Conservation (phyloP, 2,113 vertebrate species). For the Microtus ochrogaster region DNA sequence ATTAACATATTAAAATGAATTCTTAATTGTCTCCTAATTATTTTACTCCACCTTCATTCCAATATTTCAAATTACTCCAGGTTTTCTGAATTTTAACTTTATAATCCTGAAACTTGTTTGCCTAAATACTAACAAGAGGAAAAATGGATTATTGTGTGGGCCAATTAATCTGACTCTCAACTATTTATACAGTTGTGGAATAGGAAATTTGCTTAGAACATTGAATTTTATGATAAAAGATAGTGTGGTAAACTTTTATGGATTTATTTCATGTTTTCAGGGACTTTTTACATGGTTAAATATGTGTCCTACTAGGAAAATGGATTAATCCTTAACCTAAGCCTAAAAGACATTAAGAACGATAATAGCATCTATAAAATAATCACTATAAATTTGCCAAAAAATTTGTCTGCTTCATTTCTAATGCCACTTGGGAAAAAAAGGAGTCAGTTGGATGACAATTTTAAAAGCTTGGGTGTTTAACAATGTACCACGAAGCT, state of each 20-base stretch:
- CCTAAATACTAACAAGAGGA: neutral
- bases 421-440: constrained; percentile 48
- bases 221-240: constrained; percentile 23
- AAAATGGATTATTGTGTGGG: neutral
- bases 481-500: constrained; percentile 54
- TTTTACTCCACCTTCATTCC: neutral
- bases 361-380: constrained; percentile 3
- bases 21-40: constrained; percentile 8
- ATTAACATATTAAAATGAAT: constrained; percentile 18
- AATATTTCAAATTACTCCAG: constrained; percentile 32
- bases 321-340: constrained; percentile 27
- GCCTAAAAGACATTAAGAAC: neutral
- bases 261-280: constrained; percentile 33
- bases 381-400: constrained; percentile 12
- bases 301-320: constrained; percentile 17
- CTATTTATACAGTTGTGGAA: neutral
- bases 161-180: neutral
- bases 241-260: neutral
- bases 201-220: constrained; percentile 19
- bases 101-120: constrained; percentile 27
- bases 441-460: constrained; percentile 49
- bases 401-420: constrained; percentile 33
- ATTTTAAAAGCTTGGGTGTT: constrained; percentile 61
- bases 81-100: constrained; percentile 8
- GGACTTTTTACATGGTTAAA: neutral